Evolutionary conservation across 2,113 vertebrate species (phyloP).

Genomic region (Leptodactylus fuscus): DNA sequence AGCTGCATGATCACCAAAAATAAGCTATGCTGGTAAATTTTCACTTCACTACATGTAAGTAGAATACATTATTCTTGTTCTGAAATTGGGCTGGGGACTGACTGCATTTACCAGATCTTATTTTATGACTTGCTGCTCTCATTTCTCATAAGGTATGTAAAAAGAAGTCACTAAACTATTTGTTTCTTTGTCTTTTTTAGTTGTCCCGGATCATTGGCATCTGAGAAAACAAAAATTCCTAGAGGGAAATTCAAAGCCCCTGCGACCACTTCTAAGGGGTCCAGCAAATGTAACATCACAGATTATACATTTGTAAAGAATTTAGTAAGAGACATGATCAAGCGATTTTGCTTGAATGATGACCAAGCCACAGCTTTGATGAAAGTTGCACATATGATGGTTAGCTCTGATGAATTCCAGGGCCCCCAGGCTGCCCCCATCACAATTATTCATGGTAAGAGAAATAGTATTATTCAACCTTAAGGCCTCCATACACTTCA

Average conservation of each 20-base stretch:
- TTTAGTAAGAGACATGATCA: slow-evolving; percentile 69
- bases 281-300: slow-evolving; percentile 49
- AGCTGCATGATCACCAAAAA: too few relatives aligned
- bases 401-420: neutral
- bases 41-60: neutral
- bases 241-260: slow-evolving; percentile 74
- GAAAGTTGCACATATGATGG: slow-evolving; percentile 74
- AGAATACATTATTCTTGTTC: neutral
- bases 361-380: slow-evolving; percentile 73
- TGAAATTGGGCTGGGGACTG: too few relatives aligned
- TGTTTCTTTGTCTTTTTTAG: neutral
- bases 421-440: slow-evolving; percentile 64
- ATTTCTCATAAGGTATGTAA: neutral
- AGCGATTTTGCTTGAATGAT: slow-evolving; percentile 69
- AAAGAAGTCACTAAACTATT: neutral
- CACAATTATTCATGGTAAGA: slow-evolving; percentile 75
- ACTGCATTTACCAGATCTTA: too few relatives aligned
- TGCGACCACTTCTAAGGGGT: slow-evolving; percentile 61
- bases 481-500: too few relatives aligned
- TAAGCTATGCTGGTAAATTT: too few relatives aligned
- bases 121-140: too few relatives aligned
- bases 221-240: neutral
- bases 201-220: neutral
- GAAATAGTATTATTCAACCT: neutral
- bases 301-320: slow-evolving; percentile 61